Evolutionary conservation across 2,888 invertebrate genomes (phyloP), one percentile per base, ranked within the genome.

Genomic region (Apodemia zela): DNA sequence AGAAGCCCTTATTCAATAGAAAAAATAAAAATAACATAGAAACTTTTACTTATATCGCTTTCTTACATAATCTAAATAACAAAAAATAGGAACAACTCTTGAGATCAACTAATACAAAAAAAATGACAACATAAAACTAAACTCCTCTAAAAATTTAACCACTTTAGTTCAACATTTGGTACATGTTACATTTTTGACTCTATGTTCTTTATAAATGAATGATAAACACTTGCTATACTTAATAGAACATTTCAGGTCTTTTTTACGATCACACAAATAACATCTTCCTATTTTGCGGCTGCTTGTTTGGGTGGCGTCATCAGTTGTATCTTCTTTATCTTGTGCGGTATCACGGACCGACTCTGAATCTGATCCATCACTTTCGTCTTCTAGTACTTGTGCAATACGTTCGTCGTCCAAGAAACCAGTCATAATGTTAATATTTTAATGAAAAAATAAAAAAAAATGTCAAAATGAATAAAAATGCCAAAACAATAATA

Each of bases 41-140:
- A 47, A 47, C 45, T 15, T 47, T 45, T 45, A 45, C 15, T 45
- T 45, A n/a, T 45, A 45, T 45, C n/a, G n/a, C 45, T 13, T 47
- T 47, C 4, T 47, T n/a, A 47, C 45, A 47, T 8, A 45, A 45
- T 45, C 45, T 47, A n/a, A n/a, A 47, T 47, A n/a, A n/a, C n/a
- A 47, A 47, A 47, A 47, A 47, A 33, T 33, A 33, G 7, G 7
- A 33, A 33, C 8, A 8, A 7, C 33, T 33, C 33, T 33, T 33
- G 33, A 47, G 45, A 47, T n/a, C 45, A 47, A n/a, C 45, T 47
- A 47, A 47, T 47, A 47, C 45, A 47, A 47, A 47, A 47, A 33
- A 47, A 47, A 47, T 47, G 45, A 7, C 45, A 47, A 47, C 45
- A 47, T 47, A 47, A 47, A 47, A 47, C 33, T 33, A 33, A 33